Base-by-base conservation (phyloP, 2,113 vertebrate species). In the Passer domesticus region DNA sequence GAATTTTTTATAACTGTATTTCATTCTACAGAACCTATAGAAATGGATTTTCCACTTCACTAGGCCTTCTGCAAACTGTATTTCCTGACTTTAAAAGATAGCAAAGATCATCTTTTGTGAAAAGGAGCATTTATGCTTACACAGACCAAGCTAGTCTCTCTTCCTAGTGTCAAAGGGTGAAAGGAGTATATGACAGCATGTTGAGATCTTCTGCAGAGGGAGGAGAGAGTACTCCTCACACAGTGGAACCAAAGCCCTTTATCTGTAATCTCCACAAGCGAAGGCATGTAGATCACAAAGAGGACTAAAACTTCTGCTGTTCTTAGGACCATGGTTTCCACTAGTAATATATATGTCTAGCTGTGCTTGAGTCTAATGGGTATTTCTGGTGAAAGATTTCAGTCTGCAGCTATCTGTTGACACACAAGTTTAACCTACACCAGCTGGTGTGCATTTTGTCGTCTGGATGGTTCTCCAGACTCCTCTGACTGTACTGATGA, bases 21-120 rank as follows among this genome's bases (percentile, higher is more conserved):
- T 96, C 28, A 68, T 86, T 78, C 52, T 84, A 53, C 47, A 68
- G 52, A 59, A 90, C 47, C 33, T 83, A 44, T 18, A 90, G 85
- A 90, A 85, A 88, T 88, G 22, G 25, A 86, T 96, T 95, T 97
- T 93, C 52, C 63, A 83, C 70, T 94, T 94, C 72, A 50, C 59
- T 75, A 75, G 20, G 19, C 49, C 70, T 77, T 69, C 68, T 49
- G 52, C 60, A 63, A 77, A 78, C 39, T 16, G 3, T 20, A 66
- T 89, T 84, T 89, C 30, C 74, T 66, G 58, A 81, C 66, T 92
- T 90, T 50, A 52, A 92, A 76, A 90, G 43, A 63, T 41, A 86
- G 44, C 0, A 4, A 90, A 94, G 75, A 70, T 83, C 16, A 44
- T 69, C n/a, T 23, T 79, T 82, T 80, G 28, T 73, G 66, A 77